These are phyloP conservation scores for Kuschelorhynchus macadamiae DNA, from an alignment of 2,888 invertebrate genomes.

Conservation along the genomic window DNA sequence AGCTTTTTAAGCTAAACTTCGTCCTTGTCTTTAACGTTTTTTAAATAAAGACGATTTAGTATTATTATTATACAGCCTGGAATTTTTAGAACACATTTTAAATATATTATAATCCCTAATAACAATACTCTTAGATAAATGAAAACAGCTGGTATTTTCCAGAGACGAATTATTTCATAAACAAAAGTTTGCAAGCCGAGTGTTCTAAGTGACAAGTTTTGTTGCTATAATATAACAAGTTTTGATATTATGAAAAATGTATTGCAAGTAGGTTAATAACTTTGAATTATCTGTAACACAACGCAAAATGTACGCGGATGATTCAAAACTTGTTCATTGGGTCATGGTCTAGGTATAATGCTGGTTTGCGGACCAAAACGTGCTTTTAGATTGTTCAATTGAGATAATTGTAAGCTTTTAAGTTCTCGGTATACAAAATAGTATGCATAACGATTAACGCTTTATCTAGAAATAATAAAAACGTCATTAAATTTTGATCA, in stretches of 20 bases:
- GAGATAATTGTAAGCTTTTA: conserved; percentile 5
- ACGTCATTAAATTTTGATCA: too few species aligned
- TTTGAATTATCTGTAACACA: conserved; percentile 51
- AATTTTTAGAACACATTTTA: conserved; percentile 3
- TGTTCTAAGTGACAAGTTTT: neutral
- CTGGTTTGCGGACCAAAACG: neutral
- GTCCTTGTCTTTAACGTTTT: too few species aligned
- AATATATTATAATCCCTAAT: neutral
- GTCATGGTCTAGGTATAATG: conserved; percentile 22
- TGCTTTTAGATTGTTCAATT: conserved; percentile 4
- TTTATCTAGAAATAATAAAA: too few species aligned
- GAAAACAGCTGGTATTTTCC: conserved; percentile 9
- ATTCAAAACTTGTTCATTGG: conserved; percentile 34
- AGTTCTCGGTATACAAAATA: too few species aligned
- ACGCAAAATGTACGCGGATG: conserved; percentile 21
- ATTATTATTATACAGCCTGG: too few species aligned
- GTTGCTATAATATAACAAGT: conserved; percentile 44
- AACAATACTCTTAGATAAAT: too few species aligned
- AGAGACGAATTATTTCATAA: conserved; percentile 15
- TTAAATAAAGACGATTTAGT: too few species aligned
- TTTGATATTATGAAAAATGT: conserved; percentile 47
- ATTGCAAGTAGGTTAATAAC: conserved; percentile 57
- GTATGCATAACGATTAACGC: too few species aligned
- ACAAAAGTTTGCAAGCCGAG: neutral
- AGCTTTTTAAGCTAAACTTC: too few species aligned